These are phyloP conservation scores for Delphinus delphis DNA, from an alignment of 2,113 vertebrate genomes.

Conservation along the genomic window DNA sequence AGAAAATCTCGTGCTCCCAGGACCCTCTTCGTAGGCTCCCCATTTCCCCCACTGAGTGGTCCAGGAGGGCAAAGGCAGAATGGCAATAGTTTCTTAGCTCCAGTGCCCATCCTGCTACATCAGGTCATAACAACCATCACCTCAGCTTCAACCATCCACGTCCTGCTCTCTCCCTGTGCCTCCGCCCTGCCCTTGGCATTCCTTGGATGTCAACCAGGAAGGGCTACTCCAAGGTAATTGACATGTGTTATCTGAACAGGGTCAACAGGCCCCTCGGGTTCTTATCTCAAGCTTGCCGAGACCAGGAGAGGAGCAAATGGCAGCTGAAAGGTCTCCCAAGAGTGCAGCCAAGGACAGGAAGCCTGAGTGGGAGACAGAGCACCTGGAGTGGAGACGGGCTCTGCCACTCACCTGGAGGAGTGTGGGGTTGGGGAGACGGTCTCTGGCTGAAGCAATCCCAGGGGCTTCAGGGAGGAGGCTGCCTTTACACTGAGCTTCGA, in stretches of 20 bases:
- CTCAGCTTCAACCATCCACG: accelerated
- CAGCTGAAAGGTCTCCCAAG: constrained; percentile 65
- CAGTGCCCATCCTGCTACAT: accelerated
- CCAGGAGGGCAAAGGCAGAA: not conserved
- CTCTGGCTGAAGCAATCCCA: not conserved
- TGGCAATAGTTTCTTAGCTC: accelerated
- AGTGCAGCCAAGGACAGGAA: accelerated
- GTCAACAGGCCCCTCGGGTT: not conserved
- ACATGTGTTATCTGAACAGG: not conserved
- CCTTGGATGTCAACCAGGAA: constrained; percentile 26
- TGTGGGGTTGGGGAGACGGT: accelerated
- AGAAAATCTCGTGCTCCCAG: not conserved
- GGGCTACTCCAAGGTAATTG: not conserved
- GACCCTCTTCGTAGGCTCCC: not conserved
- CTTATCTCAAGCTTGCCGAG: constrained; percentile 41
- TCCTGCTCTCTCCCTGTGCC: not conserved
- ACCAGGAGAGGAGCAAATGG: not conserved
- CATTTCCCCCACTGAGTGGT: accelerated
- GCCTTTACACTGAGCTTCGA: not conserved
- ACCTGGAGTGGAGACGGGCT: not conserved
- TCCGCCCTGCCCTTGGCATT: not conserved
- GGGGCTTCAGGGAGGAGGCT: not conserved
- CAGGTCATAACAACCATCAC: not conserved
- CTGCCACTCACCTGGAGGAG: not conserved
- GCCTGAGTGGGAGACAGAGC: not conserved